Percentiles rank a stretch among this genome's conserved stretches.
phyloP scores from a whole-genome alignment of 2,888 invertebrate species.

The Acleris cristana region DNA sequence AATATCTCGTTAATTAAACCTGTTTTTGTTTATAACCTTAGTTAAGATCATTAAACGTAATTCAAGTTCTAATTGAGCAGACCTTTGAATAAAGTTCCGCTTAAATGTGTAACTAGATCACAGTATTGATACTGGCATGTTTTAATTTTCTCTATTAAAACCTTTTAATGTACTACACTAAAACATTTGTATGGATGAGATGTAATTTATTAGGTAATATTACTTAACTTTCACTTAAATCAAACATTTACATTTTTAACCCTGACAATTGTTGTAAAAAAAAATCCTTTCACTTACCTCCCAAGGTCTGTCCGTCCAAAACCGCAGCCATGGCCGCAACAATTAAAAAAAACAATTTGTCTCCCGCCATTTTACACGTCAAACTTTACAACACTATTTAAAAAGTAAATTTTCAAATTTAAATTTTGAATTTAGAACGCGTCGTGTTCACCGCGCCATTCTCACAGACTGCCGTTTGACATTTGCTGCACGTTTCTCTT shows the following conservation, averaged over 20 bases:
- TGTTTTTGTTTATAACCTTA: too few species aligned
- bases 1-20: too few species aligned
- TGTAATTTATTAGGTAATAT: too few species aligned
- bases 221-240: too few species aligned
- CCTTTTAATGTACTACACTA: too few species aligned
- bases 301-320: conserved; percentile 71
- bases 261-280: conserved; percentile 37
- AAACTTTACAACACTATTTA: conserved; percentile 29
- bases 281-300: conserved; percentile 76
- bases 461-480: conserved; percentile 47
- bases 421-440: conserved; percentile 51
- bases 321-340: conserved; percentile 56
- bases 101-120: too few species aligned
- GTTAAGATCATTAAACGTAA: too few species aligned
- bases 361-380: conserved; percentile 53
- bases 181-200: too few species aligned
- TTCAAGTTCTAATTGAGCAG: too few species aligned
- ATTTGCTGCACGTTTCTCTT: conserved; percentile 53
- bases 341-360: conserved; percentile 54
- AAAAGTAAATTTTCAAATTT: conserved; percentile 37
- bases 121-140: too few species aligned
- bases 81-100: too few species aligned
- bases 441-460: conserved; percentile 45
- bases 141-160: too few species aligned
- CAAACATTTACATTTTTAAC: conserved; percentile 21